Evolutionary conservation across 2,888 invertebrate genomes (phyloP), one percentile per base, ranked within the genome.

Genomic region (Cataglyphis livida): DNA sequence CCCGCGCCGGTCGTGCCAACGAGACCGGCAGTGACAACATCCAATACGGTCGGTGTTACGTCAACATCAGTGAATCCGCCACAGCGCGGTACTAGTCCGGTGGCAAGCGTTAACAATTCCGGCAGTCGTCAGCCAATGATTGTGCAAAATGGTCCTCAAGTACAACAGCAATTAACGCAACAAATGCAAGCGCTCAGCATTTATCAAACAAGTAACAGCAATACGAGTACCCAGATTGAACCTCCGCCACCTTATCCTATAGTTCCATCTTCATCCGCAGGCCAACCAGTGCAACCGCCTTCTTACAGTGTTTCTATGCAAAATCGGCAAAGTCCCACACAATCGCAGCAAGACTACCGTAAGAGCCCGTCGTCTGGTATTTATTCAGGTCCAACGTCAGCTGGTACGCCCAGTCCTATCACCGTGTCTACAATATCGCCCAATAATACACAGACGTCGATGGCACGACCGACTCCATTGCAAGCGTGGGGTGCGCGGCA

Each of bases 361-460:
- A 98, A 98, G 95, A 98, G 97, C 92, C 98, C 98, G 0, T 98
- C 98, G 32, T 98, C 98, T 28, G 98, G 98, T 1, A 97, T 98
- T 87, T 98, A 98, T 94, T 98, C 98, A 51, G 98, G 97, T 51
- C 97, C 97, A 51, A 97, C 98, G 10, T 98, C 98, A 6, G 97
- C 97, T 65, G 97, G 98, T 32, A 98, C 98, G 68, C 98, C 98
- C 86, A 97, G 97, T 94, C 98, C 98, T 48, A 97, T 98, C 71
- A 97, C 97, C 7, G 97, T 97, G 68, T 96, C 97, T 87, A 95
- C 96, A 59, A 96, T 96, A 28, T 95, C 96, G 44, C 96, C 96
- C 71, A 96, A 96, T 73, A 96, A 96, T 73, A 95, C 96, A 6
- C 95, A 96, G 73, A 95, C 96, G 59, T 96, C 96, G 10, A 96